Conservation (phyloP, 2,888 invertebrate genomes). For the Plutella xylostella region DNA sequence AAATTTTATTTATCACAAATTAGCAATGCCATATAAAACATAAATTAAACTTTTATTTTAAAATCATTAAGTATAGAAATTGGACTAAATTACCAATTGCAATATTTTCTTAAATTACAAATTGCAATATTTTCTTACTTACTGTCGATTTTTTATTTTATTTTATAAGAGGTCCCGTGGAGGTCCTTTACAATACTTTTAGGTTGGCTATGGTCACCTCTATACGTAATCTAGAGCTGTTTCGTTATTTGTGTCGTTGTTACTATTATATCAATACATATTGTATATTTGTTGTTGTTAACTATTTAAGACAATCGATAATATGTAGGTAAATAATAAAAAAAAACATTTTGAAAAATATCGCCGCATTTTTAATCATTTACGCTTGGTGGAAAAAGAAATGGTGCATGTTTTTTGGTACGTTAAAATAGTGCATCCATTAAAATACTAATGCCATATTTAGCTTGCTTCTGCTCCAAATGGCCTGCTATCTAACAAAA, state of each 20-base stretch:
- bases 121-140: neutral
- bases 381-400: neutral
- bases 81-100: neutral
- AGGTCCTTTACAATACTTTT: too few species aligned
- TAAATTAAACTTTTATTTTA: neutral
- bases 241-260: constrained; percentile 52
- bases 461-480: constrained; percentile 25
- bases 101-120: neutral
- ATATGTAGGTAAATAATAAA: constrained; percentile 38
- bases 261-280: constrained; percentile 44
- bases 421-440: constrained; percentile 21
- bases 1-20: too few species aligned
- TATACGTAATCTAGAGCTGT: too few species aligned
- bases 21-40: too few species aligned
- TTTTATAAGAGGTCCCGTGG: neutral
- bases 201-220: too few species aligned
- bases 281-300: constrained; percentile 67
- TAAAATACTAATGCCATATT: constrained; percentile 26
- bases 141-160: neutral
- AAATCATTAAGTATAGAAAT: neutral
- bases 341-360: constrained; percentile 49
- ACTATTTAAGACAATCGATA: constrained; percentile 59
- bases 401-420: neutral
- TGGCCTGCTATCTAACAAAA: constrained; percentile 25
- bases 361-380: constrained; percentile 5